These are phyloP conservation scores for Gryllus longicercus DNA, from an alignment of 2,888 invertebrate genomes.

Conservation along the genomic window DNA sequence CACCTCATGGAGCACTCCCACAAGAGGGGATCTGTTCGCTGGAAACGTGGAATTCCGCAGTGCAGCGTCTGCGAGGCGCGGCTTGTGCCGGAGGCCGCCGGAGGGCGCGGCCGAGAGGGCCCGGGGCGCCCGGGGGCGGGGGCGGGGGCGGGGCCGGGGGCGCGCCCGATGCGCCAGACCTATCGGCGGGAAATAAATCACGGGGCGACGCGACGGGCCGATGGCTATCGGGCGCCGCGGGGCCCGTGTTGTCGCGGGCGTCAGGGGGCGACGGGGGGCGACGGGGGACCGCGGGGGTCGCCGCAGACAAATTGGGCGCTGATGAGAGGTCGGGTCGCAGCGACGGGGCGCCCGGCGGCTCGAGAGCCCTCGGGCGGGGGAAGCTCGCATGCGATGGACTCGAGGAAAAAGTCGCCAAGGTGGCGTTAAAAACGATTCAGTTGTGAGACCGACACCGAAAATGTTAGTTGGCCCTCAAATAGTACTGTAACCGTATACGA, in stretches of 20 bases:
- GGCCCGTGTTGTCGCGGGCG: conserved; percentile 23
- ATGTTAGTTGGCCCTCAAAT: too few relatives aligned
- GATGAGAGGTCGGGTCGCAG: conserved; percentile 29
- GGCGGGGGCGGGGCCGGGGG: neutral
- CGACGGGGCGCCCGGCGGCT: conserved; percentile 18
- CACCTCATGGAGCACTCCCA: too few relatives aligned
- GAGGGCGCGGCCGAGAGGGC: neutral
- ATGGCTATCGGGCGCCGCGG: conserved; percentile 11
- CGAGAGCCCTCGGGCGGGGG: too few relatives aligned
- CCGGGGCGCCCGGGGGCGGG: neutral
- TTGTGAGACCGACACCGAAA: too few relatives aligned
- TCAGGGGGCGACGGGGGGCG: conserved; percentile 27
- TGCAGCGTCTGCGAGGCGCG: too few relatives aligned
- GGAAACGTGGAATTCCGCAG: too few relatives aligned
- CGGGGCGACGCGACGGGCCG: neutral
- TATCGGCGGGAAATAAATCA: neutral
- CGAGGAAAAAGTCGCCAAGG: too few relatives aligned
- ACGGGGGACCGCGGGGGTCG: conserved; percentile 24
- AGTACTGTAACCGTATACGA: too few relatives aligned
- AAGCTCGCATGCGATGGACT: too few relatives aligned
- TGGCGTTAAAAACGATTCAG: too few relatives aligned
- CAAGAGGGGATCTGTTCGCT: too few relatives aligned
- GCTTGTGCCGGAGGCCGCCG: too few relatives aligned
- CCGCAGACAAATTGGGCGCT: conserved; percentile 32
- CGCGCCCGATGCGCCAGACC: neutral